A percentile compares a stretch with the other conserved stretches of the same genome.
Evolutionary conservation across 2,888 invertebrate genomes (phyloP).

Genomic region (Lissocephala sabroskyi): DNA sequence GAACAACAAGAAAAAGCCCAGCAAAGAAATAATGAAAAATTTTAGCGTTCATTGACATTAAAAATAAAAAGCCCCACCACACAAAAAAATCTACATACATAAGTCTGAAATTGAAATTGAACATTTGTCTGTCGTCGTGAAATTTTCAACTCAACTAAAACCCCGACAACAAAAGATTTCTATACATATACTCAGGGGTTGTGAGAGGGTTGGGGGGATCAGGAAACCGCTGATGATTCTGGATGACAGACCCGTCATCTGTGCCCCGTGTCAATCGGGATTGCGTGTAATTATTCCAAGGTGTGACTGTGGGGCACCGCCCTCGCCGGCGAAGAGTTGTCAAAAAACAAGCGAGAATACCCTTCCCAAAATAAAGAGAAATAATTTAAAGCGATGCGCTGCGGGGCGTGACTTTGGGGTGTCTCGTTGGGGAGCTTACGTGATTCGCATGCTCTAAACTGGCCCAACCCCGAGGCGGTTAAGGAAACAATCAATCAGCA

Average conservation of each 20-base stretch:
- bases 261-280: constrained; percentile 27
- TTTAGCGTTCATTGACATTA: constrained; percentile 58
- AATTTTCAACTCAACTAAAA: constrained; percentile 1
- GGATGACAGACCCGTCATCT: no score
- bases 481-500: no score
- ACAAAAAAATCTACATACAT: constrained; percentile 23
- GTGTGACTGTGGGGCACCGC: constrained; percentile 1
- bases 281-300: no score
- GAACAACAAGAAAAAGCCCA: constrained; percentile 25
- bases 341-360: constrained; percentile 38
- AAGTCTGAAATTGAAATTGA: constrained; percentile 37
- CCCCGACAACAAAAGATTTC: not conserved
- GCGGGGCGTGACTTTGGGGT: constrained; percentile 54
- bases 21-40: constrained; percentile 48
- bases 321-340: constrained; percentile 26
- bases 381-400: constrained; percentile 35
- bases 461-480: no score
- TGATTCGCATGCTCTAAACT: constrained; percentile 43
- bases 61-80: constrained; percentile 27
- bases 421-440: constrained; percentile 45
- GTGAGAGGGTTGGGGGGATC: no score
- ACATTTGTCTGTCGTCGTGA: constrained; percentile 40
- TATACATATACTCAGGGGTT: no score
- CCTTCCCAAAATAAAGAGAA: constrained; percentile 18
- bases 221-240: no score